Percentiles rank a stretch among this genome's conserved stretches.
phyloP scores from a whole-genome alignment of 1,140 invertebrate genomes.

The Hestina assimilis region DNA sequence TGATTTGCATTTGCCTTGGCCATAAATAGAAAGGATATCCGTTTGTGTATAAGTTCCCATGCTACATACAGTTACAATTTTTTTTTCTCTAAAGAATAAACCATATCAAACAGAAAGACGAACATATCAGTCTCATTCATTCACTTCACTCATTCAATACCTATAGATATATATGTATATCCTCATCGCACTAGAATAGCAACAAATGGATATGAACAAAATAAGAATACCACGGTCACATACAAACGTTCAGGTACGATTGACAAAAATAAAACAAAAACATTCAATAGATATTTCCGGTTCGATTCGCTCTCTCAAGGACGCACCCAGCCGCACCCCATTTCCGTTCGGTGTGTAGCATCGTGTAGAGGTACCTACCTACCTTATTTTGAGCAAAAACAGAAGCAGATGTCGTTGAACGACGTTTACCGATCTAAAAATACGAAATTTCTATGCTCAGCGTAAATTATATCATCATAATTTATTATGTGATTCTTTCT shows the following conservation, averaged over 20 bases:
- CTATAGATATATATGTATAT: too few relatives aligned
- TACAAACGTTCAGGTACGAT: slow-evolving; percentile 7
- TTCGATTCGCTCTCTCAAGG: slow-evolving; percentile 55
- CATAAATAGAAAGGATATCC: slow-evolving; percentile 73
- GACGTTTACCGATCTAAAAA: neutral
- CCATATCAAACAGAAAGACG: too few relatives aligned
- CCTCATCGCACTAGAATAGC: too few relatives aligned
- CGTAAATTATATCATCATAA: too few relatives aligned
- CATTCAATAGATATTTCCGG: slow-evolving; percentile 53
- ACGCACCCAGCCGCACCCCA: slow-evolving; percentile 62
- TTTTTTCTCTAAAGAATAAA: neutral
- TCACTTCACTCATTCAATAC: too few relatives aligned
- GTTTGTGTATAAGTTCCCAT: slow-evolving; percentile 42
- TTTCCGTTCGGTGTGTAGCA: slow-evolving; percentile 47
- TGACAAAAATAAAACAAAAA: slow-evolving; percentile 38
- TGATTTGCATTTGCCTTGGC: slow-evolving; percentile 59
- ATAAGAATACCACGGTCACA: neutral
- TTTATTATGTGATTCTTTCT: too few relatives aligned
- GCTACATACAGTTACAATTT: slow-evolving; percentile 17
- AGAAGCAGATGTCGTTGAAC: slow-evolving; percentile 31
- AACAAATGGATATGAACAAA: neutral
- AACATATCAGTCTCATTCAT: too few relatives aligned
- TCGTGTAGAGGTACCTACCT: slow-evolving; percentile 27
- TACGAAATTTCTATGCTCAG: neutral
- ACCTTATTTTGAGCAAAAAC: slow-evolving; percentile 40